phyloP scores from a whole-genome alignment of 2,888 invertebrate genomes.

The Oligia latruncula region DNA sequence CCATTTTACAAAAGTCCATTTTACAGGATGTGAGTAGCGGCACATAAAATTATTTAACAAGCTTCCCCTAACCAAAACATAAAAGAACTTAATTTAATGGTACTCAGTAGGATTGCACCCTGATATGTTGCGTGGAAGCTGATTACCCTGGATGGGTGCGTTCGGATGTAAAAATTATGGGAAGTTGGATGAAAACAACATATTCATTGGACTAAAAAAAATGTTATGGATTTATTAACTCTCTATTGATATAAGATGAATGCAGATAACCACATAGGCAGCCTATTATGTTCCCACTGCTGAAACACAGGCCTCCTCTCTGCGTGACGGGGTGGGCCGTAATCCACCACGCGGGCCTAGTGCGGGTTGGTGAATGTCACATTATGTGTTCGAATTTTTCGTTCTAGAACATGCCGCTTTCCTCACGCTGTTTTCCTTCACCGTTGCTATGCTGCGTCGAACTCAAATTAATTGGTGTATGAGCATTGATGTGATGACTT shows the following conservation, averaged over 20 bases:
- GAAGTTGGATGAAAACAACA: not conserved
- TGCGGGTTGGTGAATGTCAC: too few species aligned
- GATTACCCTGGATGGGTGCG: slow-evolving; percentile 16
- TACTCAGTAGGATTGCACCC: slow-evolving; percentile 66
- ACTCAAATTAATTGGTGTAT: not conserved
- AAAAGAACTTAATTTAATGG: slow-evolving; percentile 69
- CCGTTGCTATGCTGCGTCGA: not conserved
- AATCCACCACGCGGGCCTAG: too few species aligned
- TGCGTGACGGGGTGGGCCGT: too few species aligned
- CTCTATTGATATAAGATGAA: not conserved
- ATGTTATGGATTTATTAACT: too few species aligned
- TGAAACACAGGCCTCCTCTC: not conserved
- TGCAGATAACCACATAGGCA: too few species aligned
- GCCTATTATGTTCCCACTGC: too few species aligned
- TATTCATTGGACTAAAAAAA: not conserved
- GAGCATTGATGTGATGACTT: not conserved
- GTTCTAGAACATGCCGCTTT: not conserved
- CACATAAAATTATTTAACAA: slow-evolving; percentile 86
- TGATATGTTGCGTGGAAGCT: slow-evolving; percentile 44
- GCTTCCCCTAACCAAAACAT: slow-evolving; percentile 77
- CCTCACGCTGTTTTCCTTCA: not conserved
- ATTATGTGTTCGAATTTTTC: too few species aligned
- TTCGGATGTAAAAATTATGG: not conserved
- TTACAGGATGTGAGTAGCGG: slow-evolving; percentile 76
- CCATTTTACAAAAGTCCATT: slow-evolving; percentile 78